Evolutionary conservation across 1,140 invertebrate genomes (phyloP).

Genomic region (Pseudomyrmex sp.): DNA sequence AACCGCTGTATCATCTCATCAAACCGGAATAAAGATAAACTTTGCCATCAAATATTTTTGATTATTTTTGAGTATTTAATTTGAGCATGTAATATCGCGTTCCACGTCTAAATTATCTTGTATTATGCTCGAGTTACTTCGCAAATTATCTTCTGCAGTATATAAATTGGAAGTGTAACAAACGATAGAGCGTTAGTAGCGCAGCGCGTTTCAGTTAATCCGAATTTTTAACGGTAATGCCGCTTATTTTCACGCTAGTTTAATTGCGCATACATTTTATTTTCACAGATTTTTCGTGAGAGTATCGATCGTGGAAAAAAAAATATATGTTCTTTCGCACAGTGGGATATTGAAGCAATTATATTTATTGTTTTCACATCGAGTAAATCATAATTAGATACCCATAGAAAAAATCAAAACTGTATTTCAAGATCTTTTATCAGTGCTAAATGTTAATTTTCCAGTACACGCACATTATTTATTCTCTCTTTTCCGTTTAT

Average conservation of each 20-base stretch:
- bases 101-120: slow-evolving; percentile 46
- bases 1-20: slow-evolving; percentile 7
- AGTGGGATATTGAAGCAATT: too few relatives aligned
- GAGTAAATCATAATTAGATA: slow-evolving; percentile 10
- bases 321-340: too few relatives aligned
- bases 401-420: neutral
- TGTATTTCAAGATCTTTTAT: neutral
- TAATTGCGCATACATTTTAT: slow-evolving; percentile 22
- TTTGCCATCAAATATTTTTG: slow-evolving; percentile 49
- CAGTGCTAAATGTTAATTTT: neutral
- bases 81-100: slow-evolving; percentile 26
- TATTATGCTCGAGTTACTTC: slow-evolving; percentile 49
- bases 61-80: slow-evolving; percentile 49
- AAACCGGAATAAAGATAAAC: neutral
- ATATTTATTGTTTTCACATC: neutral
- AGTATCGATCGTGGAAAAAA: neutral
- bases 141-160: slow-evolving; percentile 43
- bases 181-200: slow-evolving; percentile 28
- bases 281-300: neutral
- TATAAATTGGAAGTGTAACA: slow-evolving; percentile 46
- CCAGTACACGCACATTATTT: neutral
- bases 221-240: slow-evolving; percentile 32
- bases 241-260: slow-evolving; percentile 28
- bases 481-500: too few relatives aligned
- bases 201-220: slow-evolving; percentile 12